Base-by-base conservation (phyloP, 2,797 vertebrate genomes). In the Phrynocephalus forsythii region DNA sequence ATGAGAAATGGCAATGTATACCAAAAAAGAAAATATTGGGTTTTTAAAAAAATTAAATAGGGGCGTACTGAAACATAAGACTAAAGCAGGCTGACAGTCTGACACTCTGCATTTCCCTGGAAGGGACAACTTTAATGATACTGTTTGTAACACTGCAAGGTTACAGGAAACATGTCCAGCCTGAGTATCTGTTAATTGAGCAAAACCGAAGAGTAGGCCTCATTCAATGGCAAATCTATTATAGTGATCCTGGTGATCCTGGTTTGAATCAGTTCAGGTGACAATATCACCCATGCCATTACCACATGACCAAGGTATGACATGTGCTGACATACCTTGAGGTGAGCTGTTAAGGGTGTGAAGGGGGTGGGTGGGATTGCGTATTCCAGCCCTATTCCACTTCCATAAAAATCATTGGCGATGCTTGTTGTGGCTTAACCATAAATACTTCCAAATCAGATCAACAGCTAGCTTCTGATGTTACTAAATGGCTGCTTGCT, bases 361-460 rank as follows among this genome's bases (percentile, higher is more conserved):
- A 24, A 67, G 28, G 71, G 71, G 38, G 38, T 44, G 38, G 38
- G 38, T 44, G 38, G 38, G 38, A 44, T 44, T 44, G 38, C 38
- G 38, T 44, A 52, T 52, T 52, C 52, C 71, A 73, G n/a, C 16
- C 33, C 15, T 8, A 16, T 11, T 33, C n/a, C 71, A 79, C 30
- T 38, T 38, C 79, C 22, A 81, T 67, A 67, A 11, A 81, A 33
- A 9, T 8, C 60, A 22, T 20, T 1, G 18, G 60, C 26, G 66
- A 81, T 69, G 3, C 38, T 38, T 82, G 44, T 50, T 3, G 16
- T 30, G 44, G 81, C 26, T 11, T 71, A 48, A 30, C 7, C 79
- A 44, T 56, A 69, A 38, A 48, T 71, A 60, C 63, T 71, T 79
- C 76, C 67, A 86, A 69, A 79, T 72, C 44, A 72, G 77, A 18